Evolutionary conservation across 1,140 invertebrate genomes (phyloP), one percentile per base, ranked within the genome.

Genomic region (Heterodera schachtii): DNA sequence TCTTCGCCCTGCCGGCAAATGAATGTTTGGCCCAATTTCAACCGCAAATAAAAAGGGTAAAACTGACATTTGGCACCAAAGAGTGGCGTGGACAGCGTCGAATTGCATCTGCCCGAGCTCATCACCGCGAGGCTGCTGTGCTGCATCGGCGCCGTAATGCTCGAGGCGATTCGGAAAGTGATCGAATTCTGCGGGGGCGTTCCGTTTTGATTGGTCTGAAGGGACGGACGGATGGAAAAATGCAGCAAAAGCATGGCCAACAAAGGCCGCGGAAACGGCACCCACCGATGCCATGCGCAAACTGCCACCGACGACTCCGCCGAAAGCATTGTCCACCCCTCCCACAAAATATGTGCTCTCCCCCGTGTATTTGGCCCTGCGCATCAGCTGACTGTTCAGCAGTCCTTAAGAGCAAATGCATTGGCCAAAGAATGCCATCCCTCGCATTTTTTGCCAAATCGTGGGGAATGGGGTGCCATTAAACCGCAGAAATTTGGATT

Each of bases 371-470:
- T 83, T 86, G 46, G 84, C 75, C 44, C 84, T 44, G 16, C 84
- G 74, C 80, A 84, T 86, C 64, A 84, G 60, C 69, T 84, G 84
- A 73, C 84, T 82, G 67, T 84, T 84, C 52, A 84, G 77, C 46
- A 84, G 66, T 64, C 83, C 82, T 83, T 43, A 84, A 86, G 19
- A 52, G 11, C 11, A 6, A 52, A 52, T 1, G 49, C 49, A 52
- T 79, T 41, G 64, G 31, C 31, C 31, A 31, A 31, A 31, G 31
- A 79, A 79, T 19, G 47, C 49, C 44, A 31, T 31, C 31, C 31
- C 31, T 31, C 31, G 31, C 31, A 31, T 1, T 31, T 31, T 31
- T 31, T 31, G 31, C 49, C 49, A 52, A 52, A 52, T 52, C 49
- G 49, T 31, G 31, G 31, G 31, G 31, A 31, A 31, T 31, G 31